Conservation (phyloP, 2,113 vertebrate genomes). For the Zosterops lateralis region DNA sequence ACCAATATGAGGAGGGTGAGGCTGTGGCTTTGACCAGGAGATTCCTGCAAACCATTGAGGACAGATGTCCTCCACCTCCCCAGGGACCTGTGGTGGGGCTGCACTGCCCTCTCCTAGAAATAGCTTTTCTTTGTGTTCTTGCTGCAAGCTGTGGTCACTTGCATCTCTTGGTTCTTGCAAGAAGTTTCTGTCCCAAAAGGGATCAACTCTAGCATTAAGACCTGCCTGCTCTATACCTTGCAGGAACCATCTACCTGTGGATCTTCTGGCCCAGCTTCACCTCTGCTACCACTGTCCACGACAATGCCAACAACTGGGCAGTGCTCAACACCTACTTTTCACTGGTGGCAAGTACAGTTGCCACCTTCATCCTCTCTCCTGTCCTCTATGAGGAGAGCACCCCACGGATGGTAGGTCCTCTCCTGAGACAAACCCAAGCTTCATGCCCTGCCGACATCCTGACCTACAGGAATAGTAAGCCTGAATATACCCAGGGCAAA, state of each 20-base stretch:
- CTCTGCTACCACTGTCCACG: slow-evolving; percentile 71
- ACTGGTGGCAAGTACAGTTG: slow-evolving; percentile 80
- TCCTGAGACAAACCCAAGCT: not conserved
- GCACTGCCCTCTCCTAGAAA: not conserved
- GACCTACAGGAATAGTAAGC: accelerated
- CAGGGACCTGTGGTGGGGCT: not conserved
- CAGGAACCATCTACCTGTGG: slow-evolving; percentile 92
- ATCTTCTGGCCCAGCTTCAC: slow-evolving; percentile 97
- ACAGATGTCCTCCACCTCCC: not conserved
- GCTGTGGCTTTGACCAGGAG: not conserved
- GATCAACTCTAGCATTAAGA: not conserved
- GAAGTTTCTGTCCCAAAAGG: not conserved
- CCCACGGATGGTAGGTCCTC: slow-evolving; percentile 81
- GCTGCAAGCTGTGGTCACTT: not conserved
- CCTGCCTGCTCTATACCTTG: not conserved
- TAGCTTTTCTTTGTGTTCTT: not conserved
- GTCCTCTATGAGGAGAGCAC: slow-evolving; percentile 75
- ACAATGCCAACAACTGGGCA: slow-evolving; percentile 81
- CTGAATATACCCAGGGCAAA: not conserved
- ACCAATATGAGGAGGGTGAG: accelerated
- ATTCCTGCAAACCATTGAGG: not conserved
- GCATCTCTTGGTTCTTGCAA: too few relatives aligned
- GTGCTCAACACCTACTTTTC: slow-evolving; percentile 91
- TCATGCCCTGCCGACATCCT: accelerated
- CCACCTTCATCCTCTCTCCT: slow-evolving; percentile 79